Evolutionary conservation across 1,140 invertebrate species (phyloP).

Genomic region (Harlomillsia oculata): DNA sequence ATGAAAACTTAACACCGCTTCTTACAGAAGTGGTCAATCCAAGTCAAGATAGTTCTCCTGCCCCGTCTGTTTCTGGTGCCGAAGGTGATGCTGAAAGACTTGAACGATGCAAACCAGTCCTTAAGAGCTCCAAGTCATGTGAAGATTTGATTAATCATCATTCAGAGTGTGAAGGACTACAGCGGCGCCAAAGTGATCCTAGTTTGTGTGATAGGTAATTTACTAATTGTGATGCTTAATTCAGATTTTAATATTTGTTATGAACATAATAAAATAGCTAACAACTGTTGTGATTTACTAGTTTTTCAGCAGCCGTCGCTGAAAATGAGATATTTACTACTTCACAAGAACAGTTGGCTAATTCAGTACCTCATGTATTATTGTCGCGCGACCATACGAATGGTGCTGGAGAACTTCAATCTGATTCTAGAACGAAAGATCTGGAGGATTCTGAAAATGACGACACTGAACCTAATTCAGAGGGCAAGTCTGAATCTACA

Average conservation of each 20-base stretch:
- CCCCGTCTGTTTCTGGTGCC: constrained; percentile 32
- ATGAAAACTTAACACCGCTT: constrained; percentile 19
- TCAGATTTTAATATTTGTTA: no score
- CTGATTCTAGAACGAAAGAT: background rate
- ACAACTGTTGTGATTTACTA: background rate
- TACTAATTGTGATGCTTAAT: constrained; percentile 28
- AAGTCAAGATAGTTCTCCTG: constrained; percentile 31
- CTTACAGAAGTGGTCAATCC: constrained; percentile 25
- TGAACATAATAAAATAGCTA: no score
- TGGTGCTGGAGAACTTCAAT: no score
- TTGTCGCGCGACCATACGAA: no score
- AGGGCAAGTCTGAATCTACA: constrained; percentile 26
- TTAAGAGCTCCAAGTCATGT: constrained; percentile 17
- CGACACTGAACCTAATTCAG: constrained; percentile 30
- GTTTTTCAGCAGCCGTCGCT: no score
- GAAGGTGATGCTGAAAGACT: constrained; percentile 13
- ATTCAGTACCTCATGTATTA: no score
- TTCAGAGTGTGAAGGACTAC: constrained; percentile 4
- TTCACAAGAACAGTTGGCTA: no score
- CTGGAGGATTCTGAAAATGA: constrained; percentile 24
- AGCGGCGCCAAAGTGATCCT: constrained; percentile 24
- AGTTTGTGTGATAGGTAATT: constrained; percentile 22
- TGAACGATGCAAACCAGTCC: constrained; percentile 5
- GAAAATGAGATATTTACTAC: no score
- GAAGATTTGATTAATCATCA: constrained; percentile 19